Evolutionary conservation across 1,140 invertebrate species (phyloP).

Genomic region (Megalonaias nervosa): DNA sequence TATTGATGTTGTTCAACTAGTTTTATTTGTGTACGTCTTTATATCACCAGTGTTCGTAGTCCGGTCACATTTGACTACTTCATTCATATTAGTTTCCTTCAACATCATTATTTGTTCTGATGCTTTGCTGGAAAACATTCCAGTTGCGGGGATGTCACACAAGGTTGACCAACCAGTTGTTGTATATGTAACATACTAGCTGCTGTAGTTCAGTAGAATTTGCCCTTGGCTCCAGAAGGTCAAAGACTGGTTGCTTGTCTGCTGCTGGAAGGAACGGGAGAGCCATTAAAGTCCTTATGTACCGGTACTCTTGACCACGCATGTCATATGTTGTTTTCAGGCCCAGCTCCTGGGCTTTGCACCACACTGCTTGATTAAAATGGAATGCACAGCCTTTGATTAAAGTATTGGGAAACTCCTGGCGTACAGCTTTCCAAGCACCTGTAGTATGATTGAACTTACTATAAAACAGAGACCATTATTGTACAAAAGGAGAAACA

Average conservation of each 20-base stretch:
- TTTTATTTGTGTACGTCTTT: no score
- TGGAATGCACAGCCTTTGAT: constrained; percentile 10
- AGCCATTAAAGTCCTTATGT: not conserved
- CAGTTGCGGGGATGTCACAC: not conserved
- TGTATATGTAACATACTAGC: not conserved
- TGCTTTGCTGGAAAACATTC: not conserved
- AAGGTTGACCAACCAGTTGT: not conserved
- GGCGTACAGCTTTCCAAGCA: not conserved
- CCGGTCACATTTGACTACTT: no score
- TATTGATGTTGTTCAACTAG: no score
- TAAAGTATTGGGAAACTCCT: not conserved
- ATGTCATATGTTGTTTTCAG: not conserved
- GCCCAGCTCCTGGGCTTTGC: not conserved
- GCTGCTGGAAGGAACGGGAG: constrained; percentile 4
- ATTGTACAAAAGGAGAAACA: not conserved
- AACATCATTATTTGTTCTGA: constrained; percentile 1
- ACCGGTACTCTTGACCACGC: not conserved
- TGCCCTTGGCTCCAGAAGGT: not conserved
- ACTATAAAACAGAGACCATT: not conserved
- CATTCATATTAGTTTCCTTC: not conserved
- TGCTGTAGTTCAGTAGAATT: constrained; percentile 2
- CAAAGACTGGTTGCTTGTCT: not conserved
- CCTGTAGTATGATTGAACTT: not conserved
- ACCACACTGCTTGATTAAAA: not conserved
- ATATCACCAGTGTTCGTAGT: no score